Percentiles rank a stretch among this genome's conserved stretches.
Conservation (phyloP, 2,113 vertebrate species). For the Chaetodon trifascialis region DNA sequence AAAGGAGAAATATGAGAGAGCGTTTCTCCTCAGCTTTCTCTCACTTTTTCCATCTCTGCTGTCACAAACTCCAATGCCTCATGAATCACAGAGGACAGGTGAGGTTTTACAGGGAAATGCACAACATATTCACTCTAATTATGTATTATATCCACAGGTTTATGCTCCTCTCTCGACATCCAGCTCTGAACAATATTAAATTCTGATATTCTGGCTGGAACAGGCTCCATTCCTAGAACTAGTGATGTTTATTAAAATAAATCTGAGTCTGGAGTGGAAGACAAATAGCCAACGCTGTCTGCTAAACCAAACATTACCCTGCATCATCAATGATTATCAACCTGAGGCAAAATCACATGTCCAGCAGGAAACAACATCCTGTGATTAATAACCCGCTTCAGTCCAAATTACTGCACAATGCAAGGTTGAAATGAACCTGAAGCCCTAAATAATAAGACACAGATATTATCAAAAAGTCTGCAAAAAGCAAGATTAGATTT, state of each 20-base stretch:
- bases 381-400: too few species aligned
- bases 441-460: neutral
- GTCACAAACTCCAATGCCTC: slow-evolving; percentile 42
- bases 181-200: slow-evolving; percentile 45
- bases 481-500: neutral
- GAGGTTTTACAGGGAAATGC: slow-evolving; percentile 29
- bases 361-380: too few species aligned
- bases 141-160: slow-evolving; percentile 61
- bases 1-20: slow-evolving; percentile 73
- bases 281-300: neutral
- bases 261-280: neutral
- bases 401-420: too few species aligned
- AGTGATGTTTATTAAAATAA: neutral
- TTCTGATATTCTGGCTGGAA: slow-evolving; percentile 6
- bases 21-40: slow-evolving; percentile 60
- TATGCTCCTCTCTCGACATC: slow-evolving; percentile 56
- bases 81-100: slow-evolving; percentile 69
- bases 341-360: neutral
- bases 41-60: slow-evolving; percentile 44
- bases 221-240: neutral
- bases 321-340: neutral
- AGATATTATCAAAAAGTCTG: neutral
- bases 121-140: slow-evolving; percentile 46
- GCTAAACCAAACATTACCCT: neutral
- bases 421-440: neutral